phyloP scores from a whole-genome alignment of 2,888 invertebrate species.

The Pseudococcus viburni region DNA sequence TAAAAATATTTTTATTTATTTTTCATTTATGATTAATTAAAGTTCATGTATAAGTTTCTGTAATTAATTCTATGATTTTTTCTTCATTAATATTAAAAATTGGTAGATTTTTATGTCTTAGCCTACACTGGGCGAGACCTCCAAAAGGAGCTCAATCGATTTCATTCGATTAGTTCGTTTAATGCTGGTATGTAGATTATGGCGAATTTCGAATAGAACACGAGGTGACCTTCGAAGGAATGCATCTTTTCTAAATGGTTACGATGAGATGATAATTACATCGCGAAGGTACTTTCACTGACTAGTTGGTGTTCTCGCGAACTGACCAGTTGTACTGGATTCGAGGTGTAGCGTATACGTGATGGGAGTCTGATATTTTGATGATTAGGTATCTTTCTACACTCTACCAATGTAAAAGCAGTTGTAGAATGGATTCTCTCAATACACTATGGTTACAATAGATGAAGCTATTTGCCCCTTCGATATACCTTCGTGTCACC shows the following conservation, averaged over 20 bases:
- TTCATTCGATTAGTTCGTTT: too few relatives aligned
- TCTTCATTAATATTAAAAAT: too few relatives aligned
- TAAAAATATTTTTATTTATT: too few relatives aligned
- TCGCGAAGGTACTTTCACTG: not conserved
- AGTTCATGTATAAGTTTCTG: too few relatives aligned
- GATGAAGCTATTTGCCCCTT: not conserved
- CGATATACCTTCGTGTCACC: not conserved
- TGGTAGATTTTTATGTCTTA: too few relatives aligned
- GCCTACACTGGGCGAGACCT: too few relatives aligned
- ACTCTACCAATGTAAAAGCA: not conserved
- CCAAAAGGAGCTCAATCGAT: too few relatives aligned
- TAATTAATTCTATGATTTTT: too few relatives aligned
- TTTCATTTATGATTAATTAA: too few relatives aligned
- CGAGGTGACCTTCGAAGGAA: slow-evolving; percentile 10
- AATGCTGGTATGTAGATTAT: not conserved
- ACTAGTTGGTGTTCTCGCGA: not conserved
- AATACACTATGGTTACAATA: not conserved
- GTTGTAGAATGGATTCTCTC: not conserved
- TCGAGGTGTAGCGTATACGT: not conserved
- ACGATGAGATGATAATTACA: not conserved
- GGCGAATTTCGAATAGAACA: not conserved
- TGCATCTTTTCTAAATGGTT: not conserved
- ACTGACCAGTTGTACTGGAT: slow-evolving; percentile 24
- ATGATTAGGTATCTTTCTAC: not conserved
- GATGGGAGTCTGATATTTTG: not conserved